Conservation (phyloP, 2,888 invertebrate genomes). For the Synanthedon tipuliformis region DNA sequence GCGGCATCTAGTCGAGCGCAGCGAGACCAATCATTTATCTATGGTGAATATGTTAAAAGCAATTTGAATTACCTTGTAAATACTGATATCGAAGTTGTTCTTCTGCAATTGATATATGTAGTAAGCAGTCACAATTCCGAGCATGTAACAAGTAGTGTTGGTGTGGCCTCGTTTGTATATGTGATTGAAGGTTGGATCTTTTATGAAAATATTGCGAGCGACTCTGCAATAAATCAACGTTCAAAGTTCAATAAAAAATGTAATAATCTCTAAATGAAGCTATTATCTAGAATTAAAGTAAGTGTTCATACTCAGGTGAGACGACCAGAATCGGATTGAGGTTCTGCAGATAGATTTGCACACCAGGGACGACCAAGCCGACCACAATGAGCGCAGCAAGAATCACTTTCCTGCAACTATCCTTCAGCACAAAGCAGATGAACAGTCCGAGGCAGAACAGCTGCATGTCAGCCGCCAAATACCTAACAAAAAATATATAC, state of each 20-base stretch:
- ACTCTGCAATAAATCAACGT: slow-evolving; percentile 11
- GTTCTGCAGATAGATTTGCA: slow-evolving; percentile 25
- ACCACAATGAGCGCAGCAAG: slow-evolving; percentile 10
- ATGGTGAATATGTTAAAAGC: no score
- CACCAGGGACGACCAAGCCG: slow-evolving; percentile 16
- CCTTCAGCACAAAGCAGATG: slow-evolving; percentile 11
- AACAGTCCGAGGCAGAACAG: slow-evolving; percentile 17
- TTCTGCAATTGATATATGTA: slow-evolving; percentile 24
- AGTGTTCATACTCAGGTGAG: slow-evolving; percentile 18
- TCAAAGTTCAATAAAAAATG: no score
- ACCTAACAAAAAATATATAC: slow-evolving; percentile 14
- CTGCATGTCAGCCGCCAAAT: slow-evolving; percentile 27
- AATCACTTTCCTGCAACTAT: slow-evolving; percentile 5
- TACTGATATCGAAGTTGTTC: slow-evolving; percentile 10
- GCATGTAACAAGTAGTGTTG: slow-evolving; percentile 25
- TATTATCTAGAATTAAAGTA: no score
- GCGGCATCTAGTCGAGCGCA: no score
- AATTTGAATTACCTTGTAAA: slow-evolving; percentile 19
- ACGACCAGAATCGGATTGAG: slow-evolving; percentile 22
- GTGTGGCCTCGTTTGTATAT: slow-evolving; percentile 33
- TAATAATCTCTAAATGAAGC: no score
- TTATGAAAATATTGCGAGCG: slow-evolving; percentile 10
- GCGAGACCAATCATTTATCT: no score
- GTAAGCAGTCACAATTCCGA: slow-evolving; percentile 31
- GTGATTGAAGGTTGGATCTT: slow-evolving; percentile 19